Conservation (phyloP, 2,113 vertebrate species). For the Tragelaphus buxtoni region DNA sequence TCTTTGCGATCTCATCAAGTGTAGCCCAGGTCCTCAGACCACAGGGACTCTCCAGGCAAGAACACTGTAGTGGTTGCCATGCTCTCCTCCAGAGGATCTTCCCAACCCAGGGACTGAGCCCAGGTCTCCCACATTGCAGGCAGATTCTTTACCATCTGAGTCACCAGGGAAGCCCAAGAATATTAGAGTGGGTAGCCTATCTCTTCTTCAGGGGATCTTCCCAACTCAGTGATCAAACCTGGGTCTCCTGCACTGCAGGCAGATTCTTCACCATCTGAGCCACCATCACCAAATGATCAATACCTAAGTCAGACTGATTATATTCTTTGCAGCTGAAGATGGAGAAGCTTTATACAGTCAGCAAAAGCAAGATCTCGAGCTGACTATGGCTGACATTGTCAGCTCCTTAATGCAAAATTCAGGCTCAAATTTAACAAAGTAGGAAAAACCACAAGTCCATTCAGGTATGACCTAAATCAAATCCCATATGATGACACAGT, state of each 20-base stretch:
- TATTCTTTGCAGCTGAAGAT: not conserved
- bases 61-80: not conserved
- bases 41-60: not conserved
- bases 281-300: not conserved
- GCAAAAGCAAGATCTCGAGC: not conserved
- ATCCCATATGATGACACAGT: not conserved
- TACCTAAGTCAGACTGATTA: not conserved
- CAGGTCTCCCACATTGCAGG: not conserved
- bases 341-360: not conserved
- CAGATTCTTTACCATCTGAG: not conserved
- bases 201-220: not conserved
- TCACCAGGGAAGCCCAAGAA: not conserved
- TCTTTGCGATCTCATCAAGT: not conserved
- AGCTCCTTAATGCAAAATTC: not conserved
- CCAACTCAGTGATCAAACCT: not conserved
- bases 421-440: not conserved
- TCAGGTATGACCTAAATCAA: not conserved
- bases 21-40: not conserved
- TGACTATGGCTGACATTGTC: not conserved
- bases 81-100: not conserved
- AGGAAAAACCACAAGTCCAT: not conserved
- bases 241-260: not conserved
- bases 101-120: not conserved
- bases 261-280: not conserved
- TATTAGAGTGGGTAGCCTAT: not conserved